phyloP scores from a whole-genome alignment of 2,888 invertebrate species.

The Drosophila tanythrix region DNA sequence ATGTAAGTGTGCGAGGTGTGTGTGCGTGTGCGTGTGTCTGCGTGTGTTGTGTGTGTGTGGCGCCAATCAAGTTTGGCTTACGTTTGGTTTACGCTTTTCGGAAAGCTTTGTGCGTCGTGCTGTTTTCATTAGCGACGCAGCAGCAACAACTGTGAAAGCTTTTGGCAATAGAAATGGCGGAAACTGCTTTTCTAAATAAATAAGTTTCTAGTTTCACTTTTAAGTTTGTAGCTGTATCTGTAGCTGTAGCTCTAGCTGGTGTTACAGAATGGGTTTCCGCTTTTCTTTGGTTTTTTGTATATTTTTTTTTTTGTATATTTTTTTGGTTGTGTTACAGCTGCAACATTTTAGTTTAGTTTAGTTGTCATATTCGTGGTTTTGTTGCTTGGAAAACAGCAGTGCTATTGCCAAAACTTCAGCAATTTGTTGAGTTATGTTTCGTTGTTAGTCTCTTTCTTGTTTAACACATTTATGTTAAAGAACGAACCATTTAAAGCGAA shows the following conservation, averaged over 20 bases:
- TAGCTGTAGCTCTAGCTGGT: constrained; percentile 21
- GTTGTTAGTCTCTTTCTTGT: constrained; percentile 9
- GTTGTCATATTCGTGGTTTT: constrained; percentile 58
- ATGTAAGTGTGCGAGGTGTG: constrained; percentile 18
- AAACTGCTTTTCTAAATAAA: constrained; percentile 71
- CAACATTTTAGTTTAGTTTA: constrained; percentile 45
- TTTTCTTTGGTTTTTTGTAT: constrained; percentile 1
- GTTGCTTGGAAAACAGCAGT: constrained; percentile 44
- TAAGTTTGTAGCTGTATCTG: constrained; percentile 27
- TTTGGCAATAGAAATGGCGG: constrained; percentile 42
- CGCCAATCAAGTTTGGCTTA: constrained; percentile 79
- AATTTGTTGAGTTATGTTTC: neutral
- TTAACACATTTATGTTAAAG: neutral
- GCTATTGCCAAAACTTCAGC: constrained; percentile 34
- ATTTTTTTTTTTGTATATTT: neutral
- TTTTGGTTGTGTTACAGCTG: constrained; percentile 36
- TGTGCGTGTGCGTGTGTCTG: constrained; percentile 13
- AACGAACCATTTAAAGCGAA: neutral
- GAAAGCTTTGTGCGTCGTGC: constrained; percentile 65
- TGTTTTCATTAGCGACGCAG: constrained; percentile 72
- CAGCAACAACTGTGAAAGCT: constrained; percentile 43
- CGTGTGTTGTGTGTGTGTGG: constrained; percentile 50
- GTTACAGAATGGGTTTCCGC: constrained; percentile 32
- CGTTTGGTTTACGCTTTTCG: constrained; percentile 73
- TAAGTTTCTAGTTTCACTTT: constrained; percentile 60